A percentile compares a stretch with the other conserved stretches of the same genome.
phyloP scores from a whole-genome alignment of 2,113 vertebrate genomes.

The Microcebus lehilahytsara region DNA sequence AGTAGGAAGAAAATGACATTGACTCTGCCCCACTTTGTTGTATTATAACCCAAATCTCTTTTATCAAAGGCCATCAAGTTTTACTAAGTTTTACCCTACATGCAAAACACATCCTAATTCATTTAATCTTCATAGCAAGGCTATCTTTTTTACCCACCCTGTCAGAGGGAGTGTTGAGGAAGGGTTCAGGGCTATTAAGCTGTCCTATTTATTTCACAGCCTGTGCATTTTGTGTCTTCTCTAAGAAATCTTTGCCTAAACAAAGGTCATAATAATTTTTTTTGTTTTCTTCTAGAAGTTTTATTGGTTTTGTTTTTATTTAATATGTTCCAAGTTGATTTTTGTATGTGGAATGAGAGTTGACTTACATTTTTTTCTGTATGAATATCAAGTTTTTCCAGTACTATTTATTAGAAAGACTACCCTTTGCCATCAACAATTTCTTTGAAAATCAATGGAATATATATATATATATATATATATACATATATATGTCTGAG shows the following conservation, averaged over 20 bases:
- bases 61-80: background rate
- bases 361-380: background rate
- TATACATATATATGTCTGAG: background rate
- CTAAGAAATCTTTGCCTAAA: background rate
- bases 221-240: background rate
- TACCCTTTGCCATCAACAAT: background rate
- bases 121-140: background rate
- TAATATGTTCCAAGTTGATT: background rate
- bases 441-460: background rate
- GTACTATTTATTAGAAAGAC: background rate
- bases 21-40: background rate
- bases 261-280: background rate
- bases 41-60: background rate
- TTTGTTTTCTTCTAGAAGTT: background rate
- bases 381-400: background rate
- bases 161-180: background rate
- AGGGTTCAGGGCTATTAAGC: background rate
- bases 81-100: background rate
- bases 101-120: background rate
- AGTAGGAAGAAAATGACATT: background rate
- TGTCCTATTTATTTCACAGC: background rate
- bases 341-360: background rate
- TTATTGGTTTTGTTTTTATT: background rate
- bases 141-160: background rate
- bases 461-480: background rate